Evolutionary conservation across 2,113 vertebrate genomes (phyloP).

Genomic region (Dasyornis broadbenti): DNA sequence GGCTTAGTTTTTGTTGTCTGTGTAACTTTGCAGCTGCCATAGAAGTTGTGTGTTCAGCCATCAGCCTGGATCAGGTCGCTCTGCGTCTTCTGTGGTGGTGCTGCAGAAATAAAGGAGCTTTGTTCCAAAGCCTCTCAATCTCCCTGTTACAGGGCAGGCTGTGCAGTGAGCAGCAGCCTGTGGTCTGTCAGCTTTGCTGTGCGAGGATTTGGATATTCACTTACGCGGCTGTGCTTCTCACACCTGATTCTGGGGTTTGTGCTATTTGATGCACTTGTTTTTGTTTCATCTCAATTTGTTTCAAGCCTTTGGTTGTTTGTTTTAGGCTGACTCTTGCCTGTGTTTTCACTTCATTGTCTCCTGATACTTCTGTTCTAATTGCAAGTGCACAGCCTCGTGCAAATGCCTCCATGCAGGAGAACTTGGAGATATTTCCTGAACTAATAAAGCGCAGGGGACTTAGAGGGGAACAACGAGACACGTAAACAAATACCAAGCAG

Average conservation of each 20-base stretch:
- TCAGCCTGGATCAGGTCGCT: neutral
- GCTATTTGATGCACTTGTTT: constrained; percentile 58
- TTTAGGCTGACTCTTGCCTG: constrained; percentile 53
- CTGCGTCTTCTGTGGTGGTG: constrained; percentile 1
- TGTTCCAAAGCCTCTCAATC: constrained; percentile 59
- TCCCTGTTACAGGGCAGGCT: constrained; percentile 51
- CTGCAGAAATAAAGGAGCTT: constrained; percentile 63
- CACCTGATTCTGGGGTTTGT: constrained; percentile 40
- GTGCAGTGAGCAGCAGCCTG: constrained; percentile 37
- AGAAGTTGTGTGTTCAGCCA: neutral
- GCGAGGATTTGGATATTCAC: constrained; percentile 55
- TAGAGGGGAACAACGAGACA: neutral
- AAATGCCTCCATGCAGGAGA: constrained; percentile 25
- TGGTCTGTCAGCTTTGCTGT: constrained; percentile 50
- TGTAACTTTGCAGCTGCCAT: neutral
- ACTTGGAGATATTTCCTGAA: constrained; percentile 47
- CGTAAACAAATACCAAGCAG: constrained; percentile 17
- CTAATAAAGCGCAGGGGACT: constrained; percentile 60
- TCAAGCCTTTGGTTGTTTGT: constrained; percentile 62
- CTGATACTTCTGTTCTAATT: constrained; percentile 60
- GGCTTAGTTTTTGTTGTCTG: neutral
- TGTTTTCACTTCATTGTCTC: constrained; percentile 35
- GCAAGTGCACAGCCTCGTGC: constrained; percentile 44
- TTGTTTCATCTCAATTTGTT: constrained; percentile 67
- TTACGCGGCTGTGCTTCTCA: constrained; percentile 56